Evolutionary conservation across 2,888 invertebrate species (phyloP), one percentile per base, ranked within the genome.

Genomic region (Diarsia mendica): DNA sequence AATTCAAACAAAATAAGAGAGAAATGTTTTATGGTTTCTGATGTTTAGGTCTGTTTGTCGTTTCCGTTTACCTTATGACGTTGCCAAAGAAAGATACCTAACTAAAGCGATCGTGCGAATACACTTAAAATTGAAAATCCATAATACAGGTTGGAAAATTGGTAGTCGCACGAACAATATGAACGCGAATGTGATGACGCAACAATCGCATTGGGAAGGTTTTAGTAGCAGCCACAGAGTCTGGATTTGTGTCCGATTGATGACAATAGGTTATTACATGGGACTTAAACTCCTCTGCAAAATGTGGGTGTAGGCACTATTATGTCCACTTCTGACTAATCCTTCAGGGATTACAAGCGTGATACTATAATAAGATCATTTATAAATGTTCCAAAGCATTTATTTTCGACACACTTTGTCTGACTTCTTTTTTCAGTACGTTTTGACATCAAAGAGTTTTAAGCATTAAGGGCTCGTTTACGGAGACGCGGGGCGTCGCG

Each of bases 1-100:
- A 70, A 79, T 79, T 63, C 28, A 33, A 51, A 13, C 13, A 46
- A 18, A n/a, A 72, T 61, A 23, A 33, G 48, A 49, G 48, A 60
- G 77, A 61, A 18, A 65, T 15, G 2, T 53, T 66, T 15, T 39
- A 44, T n/a, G 65, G 60, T 15, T 73, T 80, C 81, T 33, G 49
- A 23, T 55, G 60, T 44, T 53, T 53, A 49, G 18, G 18, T 18
- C 15, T 39, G 48, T 18, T 46, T 79, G 44, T 53, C 13, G 60
- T 65, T 33, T 20, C n/a, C 13, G 3, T 51, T 63, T 79, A 46
- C 13, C 23, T 5, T 28, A 44, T 23, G 11, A 55, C 18, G 46
- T 74, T 48, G 72, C 33, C 4, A 48, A 23, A 73, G 72, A 20
- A 48, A 72, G 1, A 18, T 9, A 58, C 6, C 10, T 55, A n/a